These are phyloP conservation scores for Nymphalis io DNA, from an alignment of 1,140 invertebrate genomes.

Conservation along the genomic window DNA sequence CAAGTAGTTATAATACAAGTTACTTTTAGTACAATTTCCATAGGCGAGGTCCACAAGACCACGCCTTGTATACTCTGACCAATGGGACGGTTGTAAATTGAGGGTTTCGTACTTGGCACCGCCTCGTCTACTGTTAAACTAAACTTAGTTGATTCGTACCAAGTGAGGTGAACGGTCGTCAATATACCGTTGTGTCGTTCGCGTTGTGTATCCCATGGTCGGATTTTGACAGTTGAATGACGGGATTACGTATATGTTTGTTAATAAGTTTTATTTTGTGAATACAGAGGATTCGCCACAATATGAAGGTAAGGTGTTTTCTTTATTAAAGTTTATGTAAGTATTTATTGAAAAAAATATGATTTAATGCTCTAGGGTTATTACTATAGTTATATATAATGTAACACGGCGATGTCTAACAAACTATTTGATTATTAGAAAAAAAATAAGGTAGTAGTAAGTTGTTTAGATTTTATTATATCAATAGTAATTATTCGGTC, in stretches of 20 bases:
- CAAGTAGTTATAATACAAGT: conserved; percentile 49
- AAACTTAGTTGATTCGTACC: conserved; percentile 53
- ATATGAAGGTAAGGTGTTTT: conserved; percentile 55
- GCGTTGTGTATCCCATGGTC: conserved; percentile 3
- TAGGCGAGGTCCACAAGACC: conserved; percentile 41
- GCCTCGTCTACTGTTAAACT: conserved; percentile 48
- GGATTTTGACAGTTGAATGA: conserved; percentile 44
- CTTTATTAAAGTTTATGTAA: not conserved
- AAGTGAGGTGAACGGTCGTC: conserved; percentile 45
- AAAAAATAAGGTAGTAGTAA: no score
- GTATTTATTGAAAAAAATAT: no score
- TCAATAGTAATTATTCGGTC: no score
- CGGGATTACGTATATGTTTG: conserved; percentile 31
- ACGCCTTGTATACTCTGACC: conserved; percentile 37
- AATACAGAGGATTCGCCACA: conserved; percentile 30
- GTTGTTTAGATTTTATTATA: no score
- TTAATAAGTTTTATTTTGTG: conserved; percentile 50
- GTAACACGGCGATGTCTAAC: no score
- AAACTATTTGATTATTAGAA: no score
- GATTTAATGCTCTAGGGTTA: no score
- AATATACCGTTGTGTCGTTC: not conserved
- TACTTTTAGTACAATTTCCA: conserved; percentile 52
- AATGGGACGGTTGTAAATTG: conserved; percentile 20
- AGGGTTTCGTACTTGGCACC: conserved; percentile 41
- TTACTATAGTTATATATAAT: no score